Evolutionary conservation across 2,888 invertebrate species (phyloP).

Genomic region (Gibbula magus): DNA sequence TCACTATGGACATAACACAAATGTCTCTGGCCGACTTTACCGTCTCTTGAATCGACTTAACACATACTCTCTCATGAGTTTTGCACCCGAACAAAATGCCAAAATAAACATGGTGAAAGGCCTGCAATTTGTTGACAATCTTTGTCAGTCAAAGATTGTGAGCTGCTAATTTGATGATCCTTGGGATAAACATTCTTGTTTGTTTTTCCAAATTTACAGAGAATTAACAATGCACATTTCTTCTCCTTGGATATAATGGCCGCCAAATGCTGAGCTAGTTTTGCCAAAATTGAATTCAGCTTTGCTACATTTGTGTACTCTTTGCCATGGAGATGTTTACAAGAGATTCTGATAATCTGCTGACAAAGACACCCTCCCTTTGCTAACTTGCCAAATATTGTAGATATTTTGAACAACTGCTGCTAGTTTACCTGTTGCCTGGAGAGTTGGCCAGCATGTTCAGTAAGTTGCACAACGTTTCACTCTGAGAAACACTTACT

Average conservation of each 20-base stretch:
- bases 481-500: no score
- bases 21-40: no score
- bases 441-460: no score
- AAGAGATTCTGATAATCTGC: not conserved
- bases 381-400: not conserved
- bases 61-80: no score
- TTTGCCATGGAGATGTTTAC: not conserved
- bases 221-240: conserved; percentile 1
- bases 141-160: no score
- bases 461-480: no score
- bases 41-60: no score
- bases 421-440: not conserved
- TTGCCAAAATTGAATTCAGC: conserved; percentile 8
- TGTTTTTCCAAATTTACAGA: not conserved
- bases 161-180: not conserved
- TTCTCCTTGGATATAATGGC: not conserved
- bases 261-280: not conserved
- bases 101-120: no score
- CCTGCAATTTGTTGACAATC: no score
- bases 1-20: no score
- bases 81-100: no score
- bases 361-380: not conserved
- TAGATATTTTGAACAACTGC: not conserved
- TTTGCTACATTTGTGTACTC: not conserved
- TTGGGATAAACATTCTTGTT: not conserved